phyloP scores from a whole-genome alignment of 2,888 invertebrate species.

The Mylabris sibirica region DNA sequence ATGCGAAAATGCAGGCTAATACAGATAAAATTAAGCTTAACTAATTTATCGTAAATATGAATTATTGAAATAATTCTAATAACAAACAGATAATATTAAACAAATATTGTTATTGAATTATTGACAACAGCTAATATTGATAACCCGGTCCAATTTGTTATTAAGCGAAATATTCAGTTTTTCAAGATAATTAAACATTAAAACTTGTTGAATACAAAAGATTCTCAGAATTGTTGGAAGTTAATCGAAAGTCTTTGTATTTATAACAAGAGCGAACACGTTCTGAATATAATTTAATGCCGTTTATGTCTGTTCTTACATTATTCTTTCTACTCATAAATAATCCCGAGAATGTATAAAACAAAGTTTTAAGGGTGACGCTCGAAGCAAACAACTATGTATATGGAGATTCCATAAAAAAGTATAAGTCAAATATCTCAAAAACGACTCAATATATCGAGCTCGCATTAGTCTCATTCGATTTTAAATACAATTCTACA shows the following conservation, averaged over 20 bases:
- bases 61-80: background rate
- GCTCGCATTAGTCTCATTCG: too few relatives aligned
- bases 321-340: background rate
- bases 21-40: background rate
- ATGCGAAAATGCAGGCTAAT: slow-evolving; percentile 4
- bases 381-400: background rate
- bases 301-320: background rate
- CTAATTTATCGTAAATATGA: background rate
- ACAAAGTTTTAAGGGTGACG: background rate
- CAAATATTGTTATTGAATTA: too few relatives aligned
- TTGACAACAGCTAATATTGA: too few relatives aligned
- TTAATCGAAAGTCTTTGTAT: background rate
- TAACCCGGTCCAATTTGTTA: too few relatives aligned
- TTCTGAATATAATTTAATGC: background rate
- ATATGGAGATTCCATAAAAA: too few relatives aligned
- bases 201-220: background rate
- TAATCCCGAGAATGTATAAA: background rate
- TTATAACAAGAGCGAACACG: background rate
- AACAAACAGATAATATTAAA: background rate
- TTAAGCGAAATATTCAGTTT: too few relatives aligned
- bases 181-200: background rate
- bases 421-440: too few relatives aligned
- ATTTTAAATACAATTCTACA: too few relatives aligned
- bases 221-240: background rate
- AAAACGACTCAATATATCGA: too few relatives aligned